Conservation (phyloP, 2,113 vertebrate genomes). For the Cephalopholis sonnerati region DNA sequence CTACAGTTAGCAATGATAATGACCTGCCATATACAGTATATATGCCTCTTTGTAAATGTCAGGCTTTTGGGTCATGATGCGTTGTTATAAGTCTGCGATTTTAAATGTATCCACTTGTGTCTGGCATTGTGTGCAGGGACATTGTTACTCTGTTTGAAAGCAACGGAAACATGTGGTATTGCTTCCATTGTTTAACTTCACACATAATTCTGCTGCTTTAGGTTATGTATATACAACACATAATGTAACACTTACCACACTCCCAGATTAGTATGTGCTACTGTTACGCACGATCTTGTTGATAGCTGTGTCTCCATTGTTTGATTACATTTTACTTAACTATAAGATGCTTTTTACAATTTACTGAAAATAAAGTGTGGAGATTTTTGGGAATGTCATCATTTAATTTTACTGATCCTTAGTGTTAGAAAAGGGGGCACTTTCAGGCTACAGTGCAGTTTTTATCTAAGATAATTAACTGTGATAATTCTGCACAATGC, state of each 20-base stretch:
- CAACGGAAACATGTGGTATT: background rate
- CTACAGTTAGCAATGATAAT: background rate
- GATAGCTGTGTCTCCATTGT: background rate
- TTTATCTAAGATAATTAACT: too few species aligned
- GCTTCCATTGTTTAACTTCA: constrained; percentile 43
- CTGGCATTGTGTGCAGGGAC: background rate
- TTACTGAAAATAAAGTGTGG: too few species aligned
- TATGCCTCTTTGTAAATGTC: background rate
- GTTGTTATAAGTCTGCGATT: background rate
- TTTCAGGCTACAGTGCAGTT: too few species aligned
- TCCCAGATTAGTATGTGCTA: background rate
- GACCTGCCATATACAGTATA: background rate
- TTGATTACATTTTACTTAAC: background rate
- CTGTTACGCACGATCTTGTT: background rate
- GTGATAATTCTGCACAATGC: too few species aligned
- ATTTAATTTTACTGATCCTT: too few species aligned
- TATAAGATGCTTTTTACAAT: too few species aligned
- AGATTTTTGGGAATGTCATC: too few species aligned
- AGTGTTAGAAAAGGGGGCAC: too few species aligned
- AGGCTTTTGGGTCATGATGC: background rate
- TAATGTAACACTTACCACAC: constrained; percentile 22
- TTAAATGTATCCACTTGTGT: background rate
- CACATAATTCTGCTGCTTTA: constrained; percentile 35
- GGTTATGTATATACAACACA: background rate
- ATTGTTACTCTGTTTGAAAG: constrained; percentile 12